Conservation (phyloP, 2,888 invertebrate genomes). For the Plutella xylostella region DNA sequence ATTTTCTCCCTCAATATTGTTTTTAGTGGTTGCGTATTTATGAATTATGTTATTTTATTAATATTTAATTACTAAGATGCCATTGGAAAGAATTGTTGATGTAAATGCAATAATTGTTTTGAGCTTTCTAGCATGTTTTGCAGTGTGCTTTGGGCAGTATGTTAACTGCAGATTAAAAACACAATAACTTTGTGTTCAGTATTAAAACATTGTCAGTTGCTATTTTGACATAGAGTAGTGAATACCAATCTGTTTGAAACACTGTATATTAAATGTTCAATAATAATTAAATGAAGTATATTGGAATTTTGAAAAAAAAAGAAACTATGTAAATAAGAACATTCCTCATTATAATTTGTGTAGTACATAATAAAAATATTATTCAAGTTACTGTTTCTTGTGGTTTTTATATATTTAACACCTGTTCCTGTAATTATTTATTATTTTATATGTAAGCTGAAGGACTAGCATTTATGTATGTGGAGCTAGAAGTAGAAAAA, state of each 20-base stretch:
- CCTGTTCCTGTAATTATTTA: too few species aligned
- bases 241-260: slow-evolving; percentile 2
- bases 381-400: slow-evolving; percentile 65
- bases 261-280: slow-evolving; percentile 34
- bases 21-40: slow-evolving; percentile 2
- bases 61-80: slow-evolving; percentile 3
- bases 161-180: slow-evolving; percentile 6
- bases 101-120: background rate
- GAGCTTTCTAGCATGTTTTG: background rate
- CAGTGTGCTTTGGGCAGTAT: slow-evolving; percentile 1
- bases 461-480: too few species aligned
- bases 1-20: slow-evolving; percentile 10
- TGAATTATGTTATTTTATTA: background rate
- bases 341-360: slow-evolving; percentile 69
- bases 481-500: too few species aligned
- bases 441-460: too few species aligned
- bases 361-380: slow-evolving; percentile 70
- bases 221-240: slow-evolving; percentile 10
- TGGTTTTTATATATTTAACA: slow-evolving; percentile 36
- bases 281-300: slow-evolving; percentile 32
- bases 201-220: slow-evolving; percentile 12
- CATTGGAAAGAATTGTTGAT: background rate
- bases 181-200: slow-evolving; percentile 15
- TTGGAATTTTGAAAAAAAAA: slow-evolving; percentile 29
- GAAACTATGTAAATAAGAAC: slow-evolving; percentile 69